Percentiles rank a stretch among this genome's conserved stretches.
Evolutionary conservation across 1,140 invertebrate species (phyloP).

Genomic region (Calycopis cecrops): DNA sequence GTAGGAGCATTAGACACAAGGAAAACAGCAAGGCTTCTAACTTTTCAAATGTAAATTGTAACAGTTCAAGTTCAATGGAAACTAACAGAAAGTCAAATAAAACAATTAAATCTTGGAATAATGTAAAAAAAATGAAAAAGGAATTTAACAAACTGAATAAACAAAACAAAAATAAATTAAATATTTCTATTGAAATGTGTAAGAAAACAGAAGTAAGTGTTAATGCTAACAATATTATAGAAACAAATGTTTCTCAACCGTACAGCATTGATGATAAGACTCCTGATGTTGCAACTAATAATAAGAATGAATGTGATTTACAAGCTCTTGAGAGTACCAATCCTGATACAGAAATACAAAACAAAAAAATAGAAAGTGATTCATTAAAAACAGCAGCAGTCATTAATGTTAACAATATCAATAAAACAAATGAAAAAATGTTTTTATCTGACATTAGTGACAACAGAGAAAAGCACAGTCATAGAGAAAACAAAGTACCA

Average conservation of each 20-base stretch:
- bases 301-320: slow-evolving; percentile 5
- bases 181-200: slow-evolving; percentile 62
- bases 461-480: too few species aligned
- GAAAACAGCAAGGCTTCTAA: slow-evolving; percentile 29
- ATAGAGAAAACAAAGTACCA: slow-evolving; percentile 25
- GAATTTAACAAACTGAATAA: slow-evolving; percentile 62
- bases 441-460: too few species aligned
- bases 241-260: slow-evolving; percentile 16
- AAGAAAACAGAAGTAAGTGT: slow-evolving; percentile 39
- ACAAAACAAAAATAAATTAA: slow-evolving; percentile 53
- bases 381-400: background rate
- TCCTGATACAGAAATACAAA: slow-evolving; percentile 10
- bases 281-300: slow-evolving; percentile 19
- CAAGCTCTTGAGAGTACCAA: background rate
- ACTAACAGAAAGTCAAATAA: slow-evolving; percentile 33
- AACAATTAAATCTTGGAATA: slow-evolving; percentile 45
- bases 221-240: slow-evolving; percentile 26
- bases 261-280: slow-evolving; percentile 37
- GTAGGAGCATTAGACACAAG: slow-evolving; percentile 53
- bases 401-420: background rate
- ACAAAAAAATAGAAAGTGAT: slow-evolving; percentile 13
- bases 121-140: slow-evolving; percentile 60
- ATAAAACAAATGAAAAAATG: background rate
- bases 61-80: slow-evolving; percentile 28
- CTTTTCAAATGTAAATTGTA: slow-evolving; percentile 29